These are phyloP conservation scores for Frankliniella intonsa DNA, from an alignment of 2,888 invertebrate genomes.

Conservation along the genomic window DNA sequence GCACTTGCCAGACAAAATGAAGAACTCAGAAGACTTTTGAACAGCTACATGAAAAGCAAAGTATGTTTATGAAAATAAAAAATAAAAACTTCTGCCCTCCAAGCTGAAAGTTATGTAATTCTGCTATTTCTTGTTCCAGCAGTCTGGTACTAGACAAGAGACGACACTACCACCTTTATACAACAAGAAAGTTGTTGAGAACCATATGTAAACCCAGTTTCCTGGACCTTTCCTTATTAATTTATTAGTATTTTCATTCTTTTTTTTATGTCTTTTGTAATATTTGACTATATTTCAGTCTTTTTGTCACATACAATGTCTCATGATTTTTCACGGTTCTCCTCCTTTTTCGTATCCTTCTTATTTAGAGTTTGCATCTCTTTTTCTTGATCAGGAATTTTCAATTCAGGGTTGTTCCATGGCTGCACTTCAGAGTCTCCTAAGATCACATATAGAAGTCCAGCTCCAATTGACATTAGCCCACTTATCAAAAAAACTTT, in stretches of 20 bases:
- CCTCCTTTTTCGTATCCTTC: not conserved
- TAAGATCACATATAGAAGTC: conserved; percentile 52
- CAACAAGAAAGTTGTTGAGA: not conserved
- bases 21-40: conserved; percentile 63
- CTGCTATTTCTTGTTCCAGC: not conserved
- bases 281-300: conserved; percentile 20
- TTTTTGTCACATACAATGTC: not conserved
- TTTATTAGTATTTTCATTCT: not conserved
- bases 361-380: not conserved
- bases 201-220: not conserved
- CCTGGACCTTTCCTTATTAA: not conserved
- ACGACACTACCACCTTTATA: not conserved
- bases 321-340: not conserved
- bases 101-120: not conserved
- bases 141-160: not conserved
- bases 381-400: conserved; percentile 27
- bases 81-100: not conserved
- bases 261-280: not conserved
- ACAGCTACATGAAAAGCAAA: conserved; percentile 48
- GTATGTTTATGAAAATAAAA: not conserved
- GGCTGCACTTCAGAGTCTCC: conserved; percentile 55
- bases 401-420: conserved; percentile 51
- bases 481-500: conserved; percentile 56
- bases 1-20: conserved; percentile 61
- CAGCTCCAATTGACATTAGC: conserved; percentile 51